These are phyloP conservation scores for Oryzias sinensis DNA, from an alignment of 2,797 vertebrate species.

Conservation along the genomic window DNA sequence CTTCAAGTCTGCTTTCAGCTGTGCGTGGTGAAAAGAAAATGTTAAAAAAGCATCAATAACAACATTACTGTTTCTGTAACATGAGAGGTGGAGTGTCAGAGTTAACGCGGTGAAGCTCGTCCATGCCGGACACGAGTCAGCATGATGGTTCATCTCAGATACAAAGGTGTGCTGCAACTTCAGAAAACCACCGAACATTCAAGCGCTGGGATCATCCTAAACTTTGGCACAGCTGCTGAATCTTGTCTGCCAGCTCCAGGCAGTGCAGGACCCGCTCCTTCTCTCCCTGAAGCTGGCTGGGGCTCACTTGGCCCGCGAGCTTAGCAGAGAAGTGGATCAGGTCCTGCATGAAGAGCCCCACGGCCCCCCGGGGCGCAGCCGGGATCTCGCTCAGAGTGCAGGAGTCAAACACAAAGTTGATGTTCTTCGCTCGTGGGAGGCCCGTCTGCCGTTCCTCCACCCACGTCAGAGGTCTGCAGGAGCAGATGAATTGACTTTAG, in stretches of 20 bases:
- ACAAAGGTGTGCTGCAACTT: too few relatives aligned
- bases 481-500: too few relatives aligned
- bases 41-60: too few relatives aligned
- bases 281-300: slow-evolving; percentile 79
- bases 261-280: slow-evolving; percentile 83
- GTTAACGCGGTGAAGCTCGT: too few relatives aligned
- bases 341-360: slow-evolving; percentile 94
- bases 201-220: neutral
- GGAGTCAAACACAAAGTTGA: slow-evolving; percentile 85
- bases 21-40: too few relatives aligned
- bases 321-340: slow-evolving; percentile 86
- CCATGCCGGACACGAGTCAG: too few relatives aligned
- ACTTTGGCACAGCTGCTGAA: slow-evolving; percentile 74
- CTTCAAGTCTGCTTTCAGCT: too few relatives aligned
- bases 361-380: slow-evolving; percentile 64
- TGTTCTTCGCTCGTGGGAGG: slow-evolving; percentile 80
- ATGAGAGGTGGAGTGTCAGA: too few relatives aligned
- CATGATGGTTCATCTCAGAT: too few relatives aligned
- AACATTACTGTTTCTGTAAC: too few relatives aligned
- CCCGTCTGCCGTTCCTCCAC: slow-evolving; percentile 88
- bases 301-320: slow-evolving; percentile 77
- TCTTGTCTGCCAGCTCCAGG: slow-evolving; percentile 82
- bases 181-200: too few relatives aligned
- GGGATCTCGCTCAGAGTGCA: slow-evolving; percentile 82
- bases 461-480: slow-evolving; percentile 85